Evolutionary conservation across 1,140 invertebrate species (phyloP), one percentile per base, ranked within the genome.

Genomic region (Ceratosolen fusciceps): DNA sequence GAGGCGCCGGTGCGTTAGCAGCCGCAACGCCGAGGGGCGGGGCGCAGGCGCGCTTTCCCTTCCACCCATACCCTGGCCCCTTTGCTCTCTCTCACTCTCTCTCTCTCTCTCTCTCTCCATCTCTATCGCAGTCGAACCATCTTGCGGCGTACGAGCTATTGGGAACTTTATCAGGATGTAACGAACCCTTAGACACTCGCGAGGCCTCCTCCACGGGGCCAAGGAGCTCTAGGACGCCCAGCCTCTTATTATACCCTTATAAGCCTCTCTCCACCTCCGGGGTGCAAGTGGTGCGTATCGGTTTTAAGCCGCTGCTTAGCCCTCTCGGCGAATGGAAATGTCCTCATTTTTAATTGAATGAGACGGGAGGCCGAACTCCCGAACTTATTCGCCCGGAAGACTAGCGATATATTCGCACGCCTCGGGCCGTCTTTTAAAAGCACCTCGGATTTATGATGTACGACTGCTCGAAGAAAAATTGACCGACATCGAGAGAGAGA

Each of bases 1-100:
- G 83, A 84, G 85, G 84, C 85, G 85, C 85, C 81, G 82, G 83
- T 82, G 81, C 82, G 72, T 80, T 82, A 78, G 80, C 74, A 80
- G 81, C 83, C 83, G 82, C 82, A 82, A 47, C 58, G 43, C 21
- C 80, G 81, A 83, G 82, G 47, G 49, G 70, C 47, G 77, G 62
- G 77, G 68, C 79, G 68, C 80, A 83, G 73, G 67, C 80, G 80
- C 81, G 72, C 80, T n/a, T 79, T 60, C 31, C 78, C 67, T 81
- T 84, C 49, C 80, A 2, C 34, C 58, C 79, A 74, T 62, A 80
- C 75, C 74, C 79, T 70, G 62, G 71, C 81, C 16, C 14, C 16
- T 39, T 47, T 12, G 5, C 0, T 47, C 39, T 10, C 12, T 34
- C 26, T 26, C 24, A 7, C 39, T 43, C 19, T 24, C 26, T 60